These are phyloP conservation scores for Petroica traversi DNA, from an alignment of 2,113 vertebrate genomes.

Conservation along the genomic window DNA sequence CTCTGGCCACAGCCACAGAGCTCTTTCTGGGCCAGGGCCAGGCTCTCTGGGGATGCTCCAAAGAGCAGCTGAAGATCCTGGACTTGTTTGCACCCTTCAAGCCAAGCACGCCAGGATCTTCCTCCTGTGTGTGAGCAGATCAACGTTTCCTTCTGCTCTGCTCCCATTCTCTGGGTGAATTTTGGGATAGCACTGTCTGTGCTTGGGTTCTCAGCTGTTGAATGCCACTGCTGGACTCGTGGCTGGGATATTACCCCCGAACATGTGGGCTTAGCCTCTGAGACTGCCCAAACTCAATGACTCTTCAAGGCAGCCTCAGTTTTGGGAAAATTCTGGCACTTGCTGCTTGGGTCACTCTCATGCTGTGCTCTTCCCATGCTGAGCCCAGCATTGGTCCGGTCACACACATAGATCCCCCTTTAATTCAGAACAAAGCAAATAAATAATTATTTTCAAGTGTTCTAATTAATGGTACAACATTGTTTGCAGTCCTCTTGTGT, in stretches of 20 bases:
- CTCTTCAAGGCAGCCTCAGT: neutral
- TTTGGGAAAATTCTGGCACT: neutral
- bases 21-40: neutral
- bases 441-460: neutral
- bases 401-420: neutral
- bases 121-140: neutral
- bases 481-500: neutral
- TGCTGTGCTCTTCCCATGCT: neutral
- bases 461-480: neutral
- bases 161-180: neutral
- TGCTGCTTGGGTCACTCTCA: neutral
- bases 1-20: neutral
- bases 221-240: fast-evolving
- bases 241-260: neutral
- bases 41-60: neutral
- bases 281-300: neutral
- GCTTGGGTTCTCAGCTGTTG: neutral
- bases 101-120: neutral
- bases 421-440: neutral
- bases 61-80: neutral
- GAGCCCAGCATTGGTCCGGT: neutral
- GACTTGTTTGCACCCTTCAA: neutral
- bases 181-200: neutral
- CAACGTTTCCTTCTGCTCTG: neutral
- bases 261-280: neutral